phyloP scores from a whole-genome alignment of 2,797 vertebrate genomes.

The Alectoris magna region DNA sequence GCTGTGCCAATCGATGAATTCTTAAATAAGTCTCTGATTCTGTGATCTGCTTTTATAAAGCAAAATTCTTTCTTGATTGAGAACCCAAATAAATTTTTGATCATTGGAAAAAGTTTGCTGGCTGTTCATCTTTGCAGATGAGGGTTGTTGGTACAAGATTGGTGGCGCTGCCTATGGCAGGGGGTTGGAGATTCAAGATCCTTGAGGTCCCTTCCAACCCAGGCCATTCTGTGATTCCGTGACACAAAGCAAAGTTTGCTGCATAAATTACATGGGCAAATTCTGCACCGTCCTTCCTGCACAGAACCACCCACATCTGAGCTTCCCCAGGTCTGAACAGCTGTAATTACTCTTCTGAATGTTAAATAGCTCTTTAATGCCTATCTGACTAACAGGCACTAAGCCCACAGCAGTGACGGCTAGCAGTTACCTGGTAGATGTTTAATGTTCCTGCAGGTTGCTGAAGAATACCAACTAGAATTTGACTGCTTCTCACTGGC shows the following conservation, averaged over 20 bases:
- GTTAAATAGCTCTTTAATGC: not conserved
- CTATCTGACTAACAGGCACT: not conserved
- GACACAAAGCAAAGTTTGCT: not conserved
- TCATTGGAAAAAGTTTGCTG: not conserved
- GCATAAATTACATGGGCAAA: not conserved
- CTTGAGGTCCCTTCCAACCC: too few relatives aligned
- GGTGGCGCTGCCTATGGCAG: too few relatives aligned
- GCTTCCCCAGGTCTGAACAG: not conserved
- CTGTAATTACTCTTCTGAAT: not conserved
- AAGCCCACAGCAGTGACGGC: not conserved
- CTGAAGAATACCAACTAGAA: not conserved
- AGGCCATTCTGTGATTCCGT: too few relatives aligned
- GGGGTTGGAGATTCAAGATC: too few relatives aligned
- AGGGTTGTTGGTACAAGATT: not conserved
- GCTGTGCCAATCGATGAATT: not conserved
- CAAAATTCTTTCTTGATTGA: not conserved
- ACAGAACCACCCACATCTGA: not conserved
- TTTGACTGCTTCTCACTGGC: not conserved
- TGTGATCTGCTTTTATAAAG: constrained; percentile 24
- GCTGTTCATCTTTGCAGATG: not conserved
- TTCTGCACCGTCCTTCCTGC: not conserved
- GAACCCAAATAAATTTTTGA: not conserved
- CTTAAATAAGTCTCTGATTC: not conserved
- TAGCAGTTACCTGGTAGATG: not conserved
- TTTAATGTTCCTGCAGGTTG: not conserved